Evolutionary conservation across 2,113 vertebrate species (phyloP).

Genomic region (Platysternon megacephalum): DNA sequence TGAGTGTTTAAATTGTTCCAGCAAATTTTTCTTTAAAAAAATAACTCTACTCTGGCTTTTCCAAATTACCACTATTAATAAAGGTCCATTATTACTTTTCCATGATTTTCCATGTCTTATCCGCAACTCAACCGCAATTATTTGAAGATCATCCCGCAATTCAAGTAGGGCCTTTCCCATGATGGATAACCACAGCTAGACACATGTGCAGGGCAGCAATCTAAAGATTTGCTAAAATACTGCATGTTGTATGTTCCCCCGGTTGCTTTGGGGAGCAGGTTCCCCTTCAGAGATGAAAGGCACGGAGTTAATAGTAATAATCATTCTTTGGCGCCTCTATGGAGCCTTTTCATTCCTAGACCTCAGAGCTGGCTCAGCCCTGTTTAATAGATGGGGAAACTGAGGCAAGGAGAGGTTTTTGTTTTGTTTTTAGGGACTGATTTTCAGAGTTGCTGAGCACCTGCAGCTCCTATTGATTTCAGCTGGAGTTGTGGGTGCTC

Average conservation of each 20-base stretch:
- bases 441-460: background rate
- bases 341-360: background rate
- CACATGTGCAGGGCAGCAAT: accelerated
- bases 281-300: background rate
- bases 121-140: background rate
- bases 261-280: background rate
- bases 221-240: background rate
- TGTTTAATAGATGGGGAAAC: background rate
- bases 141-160: background rate
- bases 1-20: background rate
- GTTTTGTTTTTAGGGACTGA: background rate
- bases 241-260: background rate
- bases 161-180: background rate
- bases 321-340: background rate
- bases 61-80: too few relatives aligned
- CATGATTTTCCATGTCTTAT: background rate
- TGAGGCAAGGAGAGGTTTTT: background rate
- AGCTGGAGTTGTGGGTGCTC: accelerated
- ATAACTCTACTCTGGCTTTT: too few relatives aligned
- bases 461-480: background rate
- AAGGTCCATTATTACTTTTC: background rate
- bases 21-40: background rate
- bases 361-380: background rate
- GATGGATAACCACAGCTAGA: background rate
- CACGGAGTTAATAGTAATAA: background rate